Evolutionary conservation across 2,797 vertebrate genomes (phyloP), one percentile per base, ranked within the genome.

Genomic region (Sebastes paucispinis): DNA sequence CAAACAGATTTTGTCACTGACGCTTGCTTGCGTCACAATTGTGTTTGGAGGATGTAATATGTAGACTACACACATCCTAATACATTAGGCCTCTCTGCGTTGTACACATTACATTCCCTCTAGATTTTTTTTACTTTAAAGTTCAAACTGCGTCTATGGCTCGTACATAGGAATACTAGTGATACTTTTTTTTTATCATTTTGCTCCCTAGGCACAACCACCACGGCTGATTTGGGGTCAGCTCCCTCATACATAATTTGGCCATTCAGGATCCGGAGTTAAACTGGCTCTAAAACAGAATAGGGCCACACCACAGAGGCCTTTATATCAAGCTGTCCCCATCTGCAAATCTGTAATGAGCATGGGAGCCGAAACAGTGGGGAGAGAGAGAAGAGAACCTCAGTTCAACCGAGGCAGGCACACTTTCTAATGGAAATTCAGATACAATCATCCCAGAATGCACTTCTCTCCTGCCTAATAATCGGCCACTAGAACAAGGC

Each of bases 361-460:
- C 82, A 54, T 81, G 82, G 75, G 80, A 87, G 71, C 88, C 80
- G 81, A 88, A 90, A 83, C 87, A 89, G 84, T 70, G 57, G 83
- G 76, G 83, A 90, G 88, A 92, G 88, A 92, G 88, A 92, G 88
- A 90, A 93, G 87, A 84, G 90, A 90, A 86, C 82, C 91, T 90
- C 90, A 89, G 90, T 93, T 93, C 90, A 92, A 91, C 86, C 73
- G 84, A 88, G 86, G 91, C 88, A 85, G 89, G 88, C 90, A 93
- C 92, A 95, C 94, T 94, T 95, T 94, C 92, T 95, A 94, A 95
- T 95, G 93, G 94, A 95, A 95, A 96, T 95, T 94, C 90, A 91
- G 94, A 95, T 93, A 91, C 89, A 94, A 93, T 95, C 92, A 92
- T 94, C 95, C 94, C 93, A 95, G 94, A 96, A 95, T 94, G 93